Conservation (phyloP, 2,888 invertebrate species). For the Xanthorhoe designata region DNA sequence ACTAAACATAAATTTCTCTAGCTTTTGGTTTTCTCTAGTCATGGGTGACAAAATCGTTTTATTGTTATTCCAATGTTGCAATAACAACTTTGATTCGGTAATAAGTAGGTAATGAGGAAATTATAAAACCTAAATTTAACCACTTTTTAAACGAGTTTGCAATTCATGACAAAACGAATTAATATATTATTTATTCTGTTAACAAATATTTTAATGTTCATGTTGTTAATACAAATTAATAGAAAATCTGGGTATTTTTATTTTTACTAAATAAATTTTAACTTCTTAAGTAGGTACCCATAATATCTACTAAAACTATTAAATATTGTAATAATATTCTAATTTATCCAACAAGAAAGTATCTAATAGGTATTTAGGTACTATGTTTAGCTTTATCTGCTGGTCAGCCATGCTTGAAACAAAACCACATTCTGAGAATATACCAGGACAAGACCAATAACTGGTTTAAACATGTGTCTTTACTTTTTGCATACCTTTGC, state of each 20-base stretch:
- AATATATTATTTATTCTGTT: slow-evolving; percentile 18
- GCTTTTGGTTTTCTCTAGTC: slow-evolving; percentile 3
- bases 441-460: slow-evolving; percentile 16
- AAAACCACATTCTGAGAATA: slow-evolving; percentile 8
- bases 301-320: no score
- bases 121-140: not conserved
- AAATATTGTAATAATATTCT: no score
- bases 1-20: slow-evolving; percentile 2
- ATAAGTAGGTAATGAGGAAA: not conserved
- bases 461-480: slow-evolving; percentile 8
- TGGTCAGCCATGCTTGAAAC: not conserved
- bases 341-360: no score
- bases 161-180: slow-evolving; percentile 11
- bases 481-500: not conserved
- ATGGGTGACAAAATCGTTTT: slow-evolving; percentile 20
- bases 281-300: no score
- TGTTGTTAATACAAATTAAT: slow-evolving; percentile 34
- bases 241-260: slow-evolving; percentile 8
- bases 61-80: not conserved
- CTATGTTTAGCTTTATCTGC: no score
- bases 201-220: slow-evolving; percentile 27
- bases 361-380: no score
- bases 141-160: slow-evolving; percentile 2
- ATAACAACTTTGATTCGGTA: not conserved
- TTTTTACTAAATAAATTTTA: not conserved